Evolutionary conservation across 2,888 invertebrate genomes (phyloP), one percentile per base, ranked within the genome.

Genomic region (Aradus depressus): DNA sequence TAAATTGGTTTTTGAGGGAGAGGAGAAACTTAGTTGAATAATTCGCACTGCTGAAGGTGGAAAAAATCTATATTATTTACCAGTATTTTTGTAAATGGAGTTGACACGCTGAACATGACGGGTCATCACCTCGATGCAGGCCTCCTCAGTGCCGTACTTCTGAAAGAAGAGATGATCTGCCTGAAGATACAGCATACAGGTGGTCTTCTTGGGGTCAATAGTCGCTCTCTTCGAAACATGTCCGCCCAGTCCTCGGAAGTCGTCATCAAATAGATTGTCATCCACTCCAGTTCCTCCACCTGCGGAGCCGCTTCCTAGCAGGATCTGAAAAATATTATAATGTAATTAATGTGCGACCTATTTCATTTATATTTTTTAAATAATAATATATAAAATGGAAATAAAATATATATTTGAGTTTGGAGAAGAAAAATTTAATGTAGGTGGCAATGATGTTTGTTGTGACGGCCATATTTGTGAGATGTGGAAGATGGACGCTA

Each of bases 121-220:
- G 5, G 92, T 92, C 79, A 95, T 90, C 53, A 91, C 89, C 69
- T 93, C 92, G 60, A 93, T 91, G 66, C 92, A 91, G 2, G 91
- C 87, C 66, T 93, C 92, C 63, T 91, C 90, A 3, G 88, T 84
- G 50, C 89, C 90, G 70, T 95, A 90, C 70, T 91, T 83, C 65
- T 91, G 84, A 71, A 86, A 97, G 70, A 98, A 90, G 70, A 92
- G 84, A 69, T 96, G 95, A 71, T 91, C 90, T 3, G 97, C 95
- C 70, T 96, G 93, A 63, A 98, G 74, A 68, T 92, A 95, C 51
- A 96, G 75, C 77, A 92, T 86, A 65, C 96, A 96, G 0, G 93
- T 92, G 32, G 88, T 91, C 68, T 92, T 92, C 61, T 81, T 79
- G 22, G 88, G 87, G 68, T 86, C 86, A 37, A 85, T 76, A 2